Evolutionary conservation across 2,113 vertebrate genomes (phyloP).

Genomic region (Pseudois nayaur): DNA sequence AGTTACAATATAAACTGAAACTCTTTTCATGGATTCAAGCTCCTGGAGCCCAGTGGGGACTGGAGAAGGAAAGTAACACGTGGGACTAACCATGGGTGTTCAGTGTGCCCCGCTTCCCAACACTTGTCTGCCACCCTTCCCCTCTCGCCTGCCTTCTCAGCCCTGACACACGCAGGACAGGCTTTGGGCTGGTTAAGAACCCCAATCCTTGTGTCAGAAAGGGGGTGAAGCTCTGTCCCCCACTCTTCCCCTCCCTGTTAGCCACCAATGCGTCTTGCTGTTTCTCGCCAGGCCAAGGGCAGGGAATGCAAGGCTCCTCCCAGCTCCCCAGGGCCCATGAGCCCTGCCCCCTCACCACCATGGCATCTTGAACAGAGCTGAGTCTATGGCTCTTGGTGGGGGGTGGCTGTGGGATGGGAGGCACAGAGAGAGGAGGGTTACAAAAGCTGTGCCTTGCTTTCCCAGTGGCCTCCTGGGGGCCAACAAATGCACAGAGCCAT

Average conservation of each 20-base stretch:
- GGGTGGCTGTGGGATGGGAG: background rate
- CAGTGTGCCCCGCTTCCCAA: background rate
- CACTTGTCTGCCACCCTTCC: background rate
- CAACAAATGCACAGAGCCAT: constrained; percentile 43
- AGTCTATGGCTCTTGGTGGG: constrained; percentile 44
- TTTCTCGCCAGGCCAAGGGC: constrained; percentile 12
- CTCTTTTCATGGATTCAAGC: background rate
- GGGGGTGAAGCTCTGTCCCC: background rate
- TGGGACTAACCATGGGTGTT: background rate
- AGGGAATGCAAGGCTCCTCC: background rate
- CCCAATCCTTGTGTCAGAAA: background rate
- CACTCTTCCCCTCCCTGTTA: background rate
- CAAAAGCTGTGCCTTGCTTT: constrained; percentile 57
- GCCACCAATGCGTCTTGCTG: background rate
- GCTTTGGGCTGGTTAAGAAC: background rate
- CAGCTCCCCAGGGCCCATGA: background rate
- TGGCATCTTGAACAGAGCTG: constrained; percentile 44
- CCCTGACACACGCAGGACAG: background rate
- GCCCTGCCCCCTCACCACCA: background rate
- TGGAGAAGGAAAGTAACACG: background rate
- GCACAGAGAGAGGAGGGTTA: constrained; percentile 13
- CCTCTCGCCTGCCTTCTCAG: background rate
- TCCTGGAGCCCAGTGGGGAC: background rate
- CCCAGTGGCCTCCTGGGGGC: constrained; percentile 38
- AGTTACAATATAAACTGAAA: background rate